A percentile compares a stretch with the other conserved stretches of the same genome.
phyloP scores from a whole-genome alignment of 2,113 vertebrate species.

The Malurus alboscapulatus region DNA sequence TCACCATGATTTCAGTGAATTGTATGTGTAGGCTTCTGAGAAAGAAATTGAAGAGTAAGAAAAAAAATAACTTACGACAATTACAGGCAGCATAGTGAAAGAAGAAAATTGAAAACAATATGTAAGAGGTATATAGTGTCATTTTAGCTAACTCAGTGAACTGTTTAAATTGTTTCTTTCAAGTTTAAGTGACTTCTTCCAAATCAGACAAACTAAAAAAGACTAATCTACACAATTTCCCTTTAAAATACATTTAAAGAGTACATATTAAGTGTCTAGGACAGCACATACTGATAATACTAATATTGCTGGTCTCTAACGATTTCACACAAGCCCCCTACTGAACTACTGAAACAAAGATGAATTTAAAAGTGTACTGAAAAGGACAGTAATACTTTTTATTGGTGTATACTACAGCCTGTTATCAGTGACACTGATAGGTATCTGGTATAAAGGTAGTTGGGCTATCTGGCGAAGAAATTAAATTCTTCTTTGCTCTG shows the following conservation, averaged over 20 bases:
- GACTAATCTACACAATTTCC: neutral
- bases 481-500: neutral
- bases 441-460: neutral
- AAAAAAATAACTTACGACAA: constrained; percentile 77
- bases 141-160: neutral
- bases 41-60: constrained; percentile 42
- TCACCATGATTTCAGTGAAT: neutral
- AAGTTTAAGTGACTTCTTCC: neutral
- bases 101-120: constrained; percentile 68
- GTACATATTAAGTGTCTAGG: neutral
- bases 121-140: constrained; percentile 16
- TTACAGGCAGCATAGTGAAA: constrained; percentile 73
- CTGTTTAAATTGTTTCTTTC: neutral
- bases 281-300: neutral
- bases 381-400: neutral
- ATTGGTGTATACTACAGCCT: neutral
- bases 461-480: neutral
- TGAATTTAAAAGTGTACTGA: neutral
- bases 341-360: neutral
- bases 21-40: neutral
- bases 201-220: neutral
- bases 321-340: rapidly evolving
- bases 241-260: neutral
- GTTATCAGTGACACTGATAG: neutral
- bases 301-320: neutral